phyloP scores from a whole-genome alignment of 2,113 vertebrate genomes.

The Aphyosemion australe region DNA sequence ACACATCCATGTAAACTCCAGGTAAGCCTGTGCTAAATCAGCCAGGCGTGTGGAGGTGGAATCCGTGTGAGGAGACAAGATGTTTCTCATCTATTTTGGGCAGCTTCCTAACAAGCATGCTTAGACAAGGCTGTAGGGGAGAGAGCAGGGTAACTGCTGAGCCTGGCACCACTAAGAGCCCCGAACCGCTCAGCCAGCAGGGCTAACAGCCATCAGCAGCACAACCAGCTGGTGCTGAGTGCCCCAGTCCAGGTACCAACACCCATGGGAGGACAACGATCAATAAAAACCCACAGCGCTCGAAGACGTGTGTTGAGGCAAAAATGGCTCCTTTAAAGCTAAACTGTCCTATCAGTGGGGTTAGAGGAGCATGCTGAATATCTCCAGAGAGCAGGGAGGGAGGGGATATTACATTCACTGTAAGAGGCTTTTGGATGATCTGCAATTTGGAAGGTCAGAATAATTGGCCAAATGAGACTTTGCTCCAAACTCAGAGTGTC shows the following conservation, averaged over 20 bases:
- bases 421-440: constrained; percentile 54
- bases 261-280: constrained; percentile 67
- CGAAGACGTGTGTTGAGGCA: constrained; percentile 73
- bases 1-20: constrained; percentile 36
- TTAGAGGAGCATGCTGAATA: constrained; percentile 60
- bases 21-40: constrained; percentile 63
- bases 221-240: constrained; percentile 75
- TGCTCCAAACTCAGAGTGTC: constrained; percentile 16
- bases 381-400: constrained; percentile 52
- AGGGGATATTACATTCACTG: constrained; percentile 42
- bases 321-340: constrained; percentile 76
- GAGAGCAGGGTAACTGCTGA: constrained; percentile 66
- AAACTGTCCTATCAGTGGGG: constrained; percentile 70
- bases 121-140: constrained; percentile 69
- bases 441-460: constrained; percentile 67
- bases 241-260: constrained; percentile 70
- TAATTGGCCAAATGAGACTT: constrained; percentile 70
- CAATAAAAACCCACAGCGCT: constrained; percentile 73
- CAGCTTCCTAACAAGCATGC: constrained; percentile 72
- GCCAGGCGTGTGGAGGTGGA: constrained; percentile 70
- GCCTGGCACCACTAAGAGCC: constrained; percentile 72
- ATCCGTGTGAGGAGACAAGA: constrained; percentile 65
- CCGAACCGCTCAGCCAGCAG: constrained; percentile 68
- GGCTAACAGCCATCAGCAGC: constrained; percentile 75
- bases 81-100: constrained; percentile 75